Base-by-base conservation (phyloP, 2,888 invertebrate species). In the Noctua pronuba region DNA sequence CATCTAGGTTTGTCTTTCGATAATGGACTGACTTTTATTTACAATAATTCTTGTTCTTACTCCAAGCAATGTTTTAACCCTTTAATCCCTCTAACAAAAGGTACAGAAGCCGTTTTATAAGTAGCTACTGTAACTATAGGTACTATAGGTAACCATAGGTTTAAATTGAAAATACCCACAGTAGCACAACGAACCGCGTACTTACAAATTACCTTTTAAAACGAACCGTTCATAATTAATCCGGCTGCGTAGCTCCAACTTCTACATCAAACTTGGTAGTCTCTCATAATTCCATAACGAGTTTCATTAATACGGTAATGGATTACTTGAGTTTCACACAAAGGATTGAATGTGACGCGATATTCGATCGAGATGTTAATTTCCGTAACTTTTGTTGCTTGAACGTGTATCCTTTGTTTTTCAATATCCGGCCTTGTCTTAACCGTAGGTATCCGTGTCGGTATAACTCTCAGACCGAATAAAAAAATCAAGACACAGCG, bases 321-420 rank as follows among this genome's bases (percentile, higher is more conserved):
- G 82, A 80, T 88, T 87, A 86, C 86, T 84, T 84, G 75, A 84
- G 77, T 79, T 77, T 60, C 46, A 68, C 69, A 88, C 88, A 88
- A 90, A 90, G 90, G 85, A 80, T 80, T 79, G 82, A 79, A 75
- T 78, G 79, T 82, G 84, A 86, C 67, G 82, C 70, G 79, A 76
- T 86, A 84, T 90, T 89, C 87, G 86, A 88, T 88, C 82, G 84
- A 81, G 81, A 79, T 77, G 84, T 89, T 89, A 92, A 92, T 92
- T 90, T 92, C 92, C 92, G 92, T 80, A 73, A 85, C 88, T 88
- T 90, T 88, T 88, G 88, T 86, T 85, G 84, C 82, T 86, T 60
- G 67, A 44, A 62, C 44, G 58, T 77, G 73, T 77, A 75, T 41
- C 73, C 72, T 77, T 79, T 83, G 86, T 82, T 86, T 86, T 85